Conservation (phyloP, 1,140 invertebrate species). For the Drepana arcuata region DNA sequence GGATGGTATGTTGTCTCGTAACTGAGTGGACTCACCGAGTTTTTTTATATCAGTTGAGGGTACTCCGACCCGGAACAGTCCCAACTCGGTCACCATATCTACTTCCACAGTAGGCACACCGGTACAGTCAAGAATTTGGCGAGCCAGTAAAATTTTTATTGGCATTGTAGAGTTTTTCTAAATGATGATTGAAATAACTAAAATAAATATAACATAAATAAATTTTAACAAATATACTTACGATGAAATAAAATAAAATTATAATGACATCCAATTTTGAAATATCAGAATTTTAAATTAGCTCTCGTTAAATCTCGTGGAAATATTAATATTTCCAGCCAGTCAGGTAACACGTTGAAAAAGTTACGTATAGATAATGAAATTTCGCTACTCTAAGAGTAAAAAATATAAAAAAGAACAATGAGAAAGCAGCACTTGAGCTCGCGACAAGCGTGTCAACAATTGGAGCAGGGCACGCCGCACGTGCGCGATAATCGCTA, state of each 20-base stretch:
- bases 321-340: too few species aligned
- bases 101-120: slow-evolving; percentile 98
- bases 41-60: slow-evolving; percentile 96
- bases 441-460: too few species aligned
- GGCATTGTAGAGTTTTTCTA: too few species aligned
- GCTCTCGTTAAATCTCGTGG: too few species aligned
- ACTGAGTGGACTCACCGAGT: slow-evolving; percentile 94
- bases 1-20: slow-evolving; percentile 90
- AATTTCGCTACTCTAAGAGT: slow-evolving; percentile 2
- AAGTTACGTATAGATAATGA: too few species aligned
- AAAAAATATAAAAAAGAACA: too few species aligned
- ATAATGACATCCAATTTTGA: background rate
- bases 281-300: too few species aligned
- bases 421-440: too few species aligned
- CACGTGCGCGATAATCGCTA: slow-evolving; percentile 58
- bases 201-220: slow-evolving; percentile 1
- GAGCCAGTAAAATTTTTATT: slow-evolving; percentile 87
- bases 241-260: slow-evolving; percentile 2
- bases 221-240: slow-evolving; percentile 3
- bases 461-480: too few species aligned
- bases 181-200: too few species aligned
- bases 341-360: too few species aligned
- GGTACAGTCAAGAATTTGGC: slow-evolving; percentile 97
- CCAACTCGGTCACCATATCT: slow-evolving; percentile 85
- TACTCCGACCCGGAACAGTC: slow-evolving; percentile 94